A percentile compares a stretch with the other conserved stretches of the same genome.
Conservation (phyloP, 1,140 invertebrate species). For the Oryctes rhinoceros region DNA sequence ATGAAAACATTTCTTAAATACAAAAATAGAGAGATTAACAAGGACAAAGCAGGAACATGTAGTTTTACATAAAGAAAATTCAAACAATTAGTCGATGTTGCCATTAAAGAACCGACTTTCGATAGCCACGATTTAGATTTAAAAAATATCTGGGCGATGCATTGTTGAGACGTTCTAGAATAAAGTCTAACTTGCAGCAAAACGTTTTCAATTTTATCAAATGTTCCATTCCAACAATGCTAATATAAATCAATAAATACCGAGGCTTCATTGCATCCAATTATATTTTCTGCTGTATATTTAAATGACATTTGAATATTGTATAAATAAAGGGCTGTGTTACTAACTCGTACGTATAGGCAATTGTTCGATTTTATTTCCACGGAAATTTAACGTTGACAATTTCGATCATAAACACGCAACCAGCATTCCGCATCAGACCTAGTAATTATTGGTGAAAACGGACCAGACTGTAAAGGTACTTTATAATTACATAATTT, state of each 20-base stretch:
- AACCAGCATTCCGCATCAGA: too few relatives aligned
- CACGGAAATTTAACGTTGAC: neutral
- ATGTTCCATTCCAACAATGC: neutral
- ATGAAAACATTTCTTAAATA: too few relatives aligned
- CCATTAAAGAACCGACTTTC: too few relatives aligned
- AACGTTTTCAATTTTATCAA: neutral
- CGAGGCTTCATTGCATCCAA: neutral
- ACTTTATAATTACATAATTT: too few relatives aligned
- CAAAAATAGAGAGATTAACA: too few relatives aligned
- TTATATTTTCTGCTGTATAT: neutral
- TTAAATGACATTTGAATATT: constrained; percentile 15
- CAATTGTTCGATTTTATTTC: neutral
- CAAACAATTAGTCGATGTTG: too few relatives aligned
- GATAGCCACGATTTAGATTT: too few relatives aligned
- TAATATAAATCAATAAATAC: neutral
- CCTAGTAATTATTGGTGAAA: too few relatives aligned
- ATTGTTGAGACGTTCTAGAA: neutral
- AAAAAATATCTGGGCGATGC: neutral
- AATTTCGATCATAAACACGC: neutral
- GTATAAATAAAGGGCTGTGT: neutral
- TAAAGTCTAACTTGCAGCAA: neutral
- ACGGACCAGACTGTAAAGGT: too few relatives aligned
- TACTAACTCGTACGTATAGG: neutral
- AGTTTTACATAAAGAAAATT: too few relatives aligned
- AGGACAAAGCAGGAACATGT: too few relatives aligned